Conservation (phyloP, 2,113 vertebrate genomes). For the Bostrychus sinensis region DNA sequence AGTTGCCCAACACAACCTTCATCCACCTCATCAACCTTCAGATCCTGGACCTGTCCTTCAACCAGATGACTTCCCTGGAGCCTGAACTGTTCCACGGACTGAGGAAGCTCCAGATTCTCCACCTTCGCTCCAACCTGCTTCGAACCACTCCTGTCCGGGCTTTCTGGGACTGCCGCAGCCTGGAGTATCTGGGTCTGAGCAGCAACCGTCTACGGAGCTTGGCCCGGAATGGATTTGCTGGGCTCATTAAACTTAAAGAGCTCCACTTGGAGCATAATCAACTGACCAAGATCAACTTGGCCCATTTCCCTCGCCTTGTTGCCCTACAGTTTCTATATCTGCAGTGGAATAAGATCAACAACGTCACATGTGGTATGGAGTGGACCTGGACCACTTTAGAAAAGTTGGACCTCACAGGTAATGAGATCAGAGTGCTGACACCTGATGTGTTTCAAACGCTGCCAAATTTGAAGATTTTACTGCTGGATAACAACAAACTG, state of each 20-base stretch:
- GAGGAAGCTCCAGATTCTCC: constrained; percentile 96
- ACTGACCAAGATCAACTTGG: constrained; percentile 98
- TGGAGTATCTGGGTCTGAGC: constrained; percentile 97
- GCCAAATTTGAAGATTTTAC: constrained; percentile 94
- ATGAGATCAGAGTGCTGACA: constrained; percentile 93
- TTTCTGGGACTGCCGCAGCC: constrained; percentile 98
- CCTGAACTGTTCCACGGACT: constrained; percentile 97
- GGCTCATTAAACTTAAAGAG: constrained; percentile 97
- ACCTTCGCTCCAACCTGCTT: constrained; percentile 96
- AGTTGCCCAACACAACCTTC: constrained; percentile 99
- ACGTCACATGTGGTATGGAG: constrained; percentile 96
- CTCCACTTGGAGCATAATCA: constrained; percentile 99
- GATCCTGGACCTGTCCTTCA: constrained; percentile 98
- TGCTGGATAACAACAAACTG: constrained; percentile 98
- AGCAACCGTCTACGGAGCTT: constrained; percentile 97
- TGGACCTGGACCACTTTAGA: constrained; percentile 97
- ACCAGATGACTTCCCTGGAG: constrained; percentile 96
- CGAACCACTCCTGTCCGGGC: constrained; percentile 95
- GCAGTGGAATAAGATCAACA: constrained; percentile 99
- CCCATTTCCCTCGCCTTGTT: constrained; percentile 96
- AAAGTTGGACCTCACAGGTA: constrained; percentile 95
- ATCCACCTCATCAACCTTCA: constrained; percentile 99
- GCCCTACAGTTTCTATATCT: constrained; percentile 95
- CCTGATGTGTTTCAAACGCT: constrained; percentile 93
- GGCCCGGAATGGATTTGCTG: constrained; percentile 97